Base-by-base conservation (phyloP, 2,888 invertebrate species). In the Leptinotarsa juncta region DNA sequence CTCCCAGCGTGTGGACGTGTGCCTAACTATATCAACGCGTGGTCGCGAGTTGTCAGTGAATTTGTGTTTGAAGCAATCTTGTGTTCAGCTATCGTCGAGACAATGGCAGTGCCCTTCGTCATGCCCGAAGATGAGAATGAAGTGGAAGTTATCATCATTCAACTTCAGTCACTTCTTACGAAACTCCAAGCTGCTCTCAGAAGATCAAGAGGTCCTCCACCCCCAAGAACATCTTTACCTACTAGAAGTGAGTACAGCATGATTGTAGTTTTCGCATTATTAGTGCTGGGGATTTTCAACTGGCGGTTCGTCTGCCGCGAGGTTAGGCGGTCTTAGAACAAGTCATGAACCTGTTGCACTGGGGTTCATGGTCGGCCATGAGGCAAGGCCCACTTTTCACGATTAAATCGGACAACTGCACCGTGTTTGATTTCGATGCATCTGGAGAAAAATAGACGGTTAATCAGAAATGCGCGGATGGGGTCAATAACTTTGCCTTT, bases 91-190 rank as follows among this genome's bases (percentile, higher is more conserved):
- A 20, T 60, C 60, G 72, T 72, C 65, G 65, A 70, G 67, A 79
- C 72, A 32, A 88, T 88, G 88, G 88, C 88, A 76, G 86, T 88
- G 83, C 88, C 88, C 57, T 87, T 88, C 80, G 83, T 83, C 74
- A 81, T 88, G 75, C 87, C 87, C 67, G 85, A 85, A 81, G 86
- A 86, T 77, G 85, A 86, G 67, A 83, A 83, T 60, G 85, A 86
- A 78, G 83, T 83, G 73, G 82, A 85, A 78, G 82, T 86, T 78
- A 80, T 84, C 73, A 81, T 84, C 60, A 75, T 78, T 32, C 84
- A 84, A 77, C 80, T 84, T 77, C 81, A 82, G 55, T 77, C 81
- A 32, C 79, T 84, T 71, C 78, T 84, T 32, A 81, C 76, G 51
- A 79, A 75, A 77, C 80, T 84, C 55, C 80, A 82, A 76, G 78